Evolutionary conservation across 2,888 invertebrate species (phyloP).

Genomic region (Campaea margaritaria): DNA sequence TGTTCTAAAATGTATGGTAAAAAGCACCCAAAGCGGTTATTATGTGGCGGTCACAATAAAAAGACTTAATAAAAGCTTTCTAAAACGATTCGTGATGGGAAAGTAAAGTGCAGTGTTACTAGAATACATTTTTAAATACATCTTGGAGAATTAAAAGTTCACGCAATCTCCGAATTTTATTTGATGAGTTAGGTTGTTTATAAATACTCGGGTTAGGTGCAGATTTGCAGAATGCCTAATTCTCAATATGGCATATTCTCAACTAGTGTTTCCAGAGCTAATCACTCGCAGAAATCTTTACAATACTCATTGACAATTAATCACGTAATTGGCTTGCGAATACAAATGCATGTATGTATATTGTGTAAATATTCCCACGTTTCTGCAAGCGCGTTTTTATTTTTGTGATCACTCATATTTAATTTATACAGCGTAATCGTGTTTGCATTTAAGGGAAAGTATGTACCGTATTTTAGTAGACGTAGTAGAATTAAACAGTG

Average conservation of each 20-base stretch:
- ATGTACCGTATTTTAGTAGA: too few relatives aligned
- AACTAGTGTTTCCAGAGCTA: not conserved
- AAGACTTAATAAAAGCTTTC: slow-evolving; percentile 28
- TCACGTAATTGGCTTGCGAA: slow-evolving; percentile 46
- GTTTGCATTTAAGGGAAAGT: too few relatives aligned
- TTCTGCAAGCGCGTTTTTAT: slow-evolving; percentile 28
- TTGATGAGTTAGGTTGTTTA: too few relatives aligned
- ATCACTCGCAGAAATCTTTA: slow-evolving; percentile 35
- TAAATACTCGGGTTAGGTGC: too few relatives aligned
- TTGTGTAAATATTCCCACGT: slow-evolving; percentile 57
- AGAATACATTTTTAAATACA: not conserved
- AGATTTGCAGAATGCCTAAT: too few relatives aligned
- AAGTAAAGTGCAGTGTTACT: slow-evolving; percentile 16
- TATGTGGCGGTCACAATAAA: slow-evolving; percentile 28
- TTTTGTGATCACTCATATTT: slow-evolving; percentile 1
- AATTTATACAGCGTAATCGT: too few relatives aligned
- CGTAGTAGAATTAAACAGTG: too few relatives aligned
- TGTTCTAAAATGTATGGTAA: slow-evolving; percentile 36
- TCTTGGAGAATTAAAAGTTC: too few relatives aligned
- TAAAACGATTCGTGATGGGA: slow-evolving; percentile 31
- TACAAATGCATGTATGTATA: slow-evolving; percentile 35
- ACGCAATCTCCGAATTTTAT: too few relatives aligned
- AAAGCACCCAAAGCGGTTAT: slow-evolving; percentile 32
- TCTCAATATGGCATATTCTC: too few relatives aligned
- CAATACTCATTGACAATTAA: slow-evolving; percentile 39